Conservation (phyloP, 2,888 invertebrate genomes). For the Dryocosmus kuriphilus region DNA sequence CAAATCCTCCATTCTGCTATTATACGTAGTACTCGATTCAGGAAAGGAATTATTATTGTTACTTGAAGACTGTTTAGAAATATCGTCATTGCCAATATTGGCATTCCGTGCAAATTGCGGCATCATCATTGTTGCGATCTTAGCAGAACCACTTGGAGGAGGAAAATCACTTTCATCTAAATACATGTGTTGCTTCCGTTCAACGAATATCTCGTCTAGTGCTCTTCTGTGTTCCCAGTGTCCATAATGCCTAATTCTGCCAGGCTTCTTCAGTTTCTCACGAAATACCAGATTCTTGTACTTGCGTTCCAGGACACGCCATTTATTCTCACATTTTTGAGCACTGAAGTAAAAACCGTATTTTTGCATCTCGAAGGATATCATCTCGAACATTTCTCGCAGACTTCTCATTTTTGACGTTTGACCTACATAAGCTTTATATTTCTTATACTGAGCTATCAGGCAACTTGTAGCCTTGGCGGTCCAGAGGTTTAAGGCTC, state of each 20-base stretch:
- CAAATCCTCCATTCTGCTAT: constrained; percentile 36
- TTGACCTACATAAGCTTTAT: constrained; percentile 69
- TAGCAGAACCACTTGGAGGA: constrained; percentile 51
- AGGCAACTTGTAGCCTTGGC: constrained; percentile 71
- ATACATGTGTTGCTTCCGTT: constrained; percentile 63
- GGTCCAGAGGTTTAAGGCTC: constrained; percentile 67
- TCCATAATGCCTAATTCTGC: constrained; percentile 71
- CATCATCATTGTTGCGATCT: neutral
- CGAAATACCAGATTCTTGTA: constrained; percentile 71
- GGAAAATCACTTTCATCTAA: constrained; percentile 63
- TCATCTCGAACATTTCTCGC: constrained; percentile 73
- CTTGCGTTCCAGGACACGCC: constrained; percentile 72
- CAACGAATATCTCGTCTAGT: constrained; percentile 71
- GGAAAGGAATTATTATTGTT: neutral
- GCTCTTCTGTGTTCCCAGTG: constrained; percentile 73
- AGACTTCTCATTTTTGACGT: constrained; percentile 67
- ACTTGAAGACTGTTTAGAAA: constrained; percentile 7
- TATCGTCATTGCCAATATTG: constrained; percentile 41
- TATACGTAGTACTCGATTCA: neutral
- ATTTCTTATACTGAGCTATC: constrained; percentile 70
- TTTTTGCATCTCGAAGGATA: constrained; percentile 71
- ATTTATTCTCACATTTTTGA: constrained; percentile 74
- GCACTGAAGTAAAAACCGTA: constrained; percentile 69
- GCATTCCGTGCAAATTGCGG: neutral
- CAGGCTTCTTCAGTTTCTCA: constrained; percentile 70